Base-by-base conservation (phyloP, 2,797 vertebrate genomes). In the Lacerta bilineata region DNA sequence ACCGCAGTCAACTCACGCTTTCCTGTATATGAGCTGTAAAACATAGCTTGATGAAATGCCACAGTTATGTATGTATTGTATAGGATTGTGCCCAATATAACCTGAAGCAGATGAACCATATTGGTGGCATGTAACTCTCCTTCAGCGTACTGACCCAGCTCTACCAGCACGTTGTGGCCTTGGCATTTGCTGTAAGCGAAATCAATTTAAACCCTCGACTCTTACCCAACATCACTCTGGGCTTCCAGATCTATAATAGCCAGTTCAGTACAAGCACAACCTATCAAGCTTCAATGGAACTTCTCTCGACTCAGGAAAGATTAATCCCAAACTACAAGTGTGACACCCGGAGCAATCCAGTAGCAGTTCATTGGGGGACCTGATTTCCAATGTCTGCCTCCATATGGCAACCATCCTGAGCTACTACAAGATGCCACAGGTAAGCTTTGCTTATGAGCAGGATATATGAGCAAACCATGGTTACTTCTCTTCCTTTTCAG, bases 371-470 rank as follows among this genome's bases (percentile, higher is more conserved):
- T 87, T 41, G 78, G 78, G 17, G 85, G 78, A 41, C 85, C 77
- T 15, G 9, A 87, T 46, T 46, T 72, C 77, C 20, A n/a, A 41
- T 7, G 15, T 72, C 5, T n/a, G 25, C 41, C 43, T 71, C 36
- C 17, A 72, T 9, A 72, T 80, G 68, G 68, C 85, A 71, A 27
- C 68, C 2, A 50, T 41, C 46, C 9, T 87, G 5, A 18, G 9
- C 50, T 41, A 41, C 68, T 87, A 87, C 78, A 87, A 87, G 33
- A 8, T 80, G 8, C 66, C 78, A 61, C 85, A 87, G 77, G 85
- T 87, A 72, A 87, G n/a, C 8, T 13, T 4, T 13, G 25, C 3
- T 17, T 18, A 23, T 9, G n/a, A 36, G 15, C 17, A 7, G 29
- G 25, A 20, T 29, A 8, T 0, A 33, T 8, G 3, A 46, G 9